Base-by-base conservation (phyloP, 2,888 invertebrate genomes). In the Macropis europaea region DNA sequence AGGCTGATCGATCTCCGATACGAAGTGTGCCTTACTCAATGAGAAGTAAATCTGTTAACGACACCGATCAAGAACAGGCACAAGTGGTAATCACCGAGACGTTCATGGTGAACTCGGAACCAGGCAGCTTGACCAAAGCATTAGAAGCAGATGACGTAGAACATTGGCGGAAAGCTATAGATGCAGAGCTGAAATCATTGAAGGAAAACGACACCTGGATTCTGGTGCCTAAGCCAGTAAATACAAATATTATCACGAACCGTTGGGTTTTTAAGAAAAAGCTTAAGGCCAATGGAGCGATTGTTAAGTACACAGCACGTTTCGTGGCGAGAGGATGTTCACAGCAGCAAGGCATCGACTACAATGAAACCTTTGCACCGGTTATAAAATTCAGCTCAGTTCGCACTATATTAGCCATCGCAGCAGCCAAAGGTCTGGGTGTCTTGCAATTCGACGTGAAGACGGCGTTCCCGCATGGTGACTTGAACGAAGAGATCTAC, bases 341-440 rank as follows among this genome's bases (percentile, higher is more conserved):
- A 4, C 45, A 57, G 36, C 1, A 11, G 1, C 7, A 45, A 11
- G 45, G 36, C 7, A 28, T 61, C 2, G 52, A 61, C 15, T 61
- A 32, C 13, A 30, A 9, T 3, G 60, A 61, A 24, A 60, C 60
- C 1, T 60, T 40, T 9, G 4, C 28, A n/a, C 59, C 59, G 5
- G 48, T 59, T 1, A 48, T 48, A 3, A 7, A 34, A 28, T 59
- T 28, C 17, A 30, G 28, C 11, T 22, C 60, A 0, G 3, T 60
- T n/a, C 11, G 48, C 19, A 19, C 19, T 3, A 3, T 60, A 7
- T 22, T 48, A 5, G 28, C 30, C 7, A 11, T 28, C 2, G 24
- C 40, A 1, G 48, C 48, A 3, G 7, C 24, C 5, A 28, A n/a
- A 3, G 30, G 30, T 2, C 3, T 47, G 11, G n/a, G 36, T 17